Conservation (phyloP, 1,140 invertebrate genomes). For the Drosophila bipectinata region DNA sequence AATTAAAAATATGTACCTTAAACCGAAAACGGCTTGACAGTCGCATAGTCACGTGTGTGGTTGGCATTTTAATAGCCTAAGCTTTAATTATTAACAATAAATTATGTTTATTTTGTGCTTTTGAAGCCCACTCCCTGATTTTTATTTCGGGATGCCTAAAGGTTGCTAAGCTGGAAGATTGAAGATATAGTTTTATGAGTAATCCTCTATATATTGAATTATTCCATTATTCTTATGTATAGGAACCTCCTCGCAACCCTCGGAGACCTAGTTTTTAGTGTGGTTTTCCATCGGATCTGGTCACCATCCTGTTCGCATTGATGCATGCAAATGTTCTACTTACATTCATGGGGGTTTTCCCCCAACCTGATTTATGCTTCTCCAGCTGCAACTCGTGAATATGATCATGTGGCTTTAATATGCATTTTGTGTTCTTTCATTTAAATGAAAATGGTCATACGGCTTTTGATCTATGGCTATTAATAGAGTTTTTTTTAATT, state of each 20-base stretch:
- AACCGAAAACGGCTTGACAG: conserved; percentile 12
- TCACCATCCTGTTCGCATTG: conserved; percentile 42
- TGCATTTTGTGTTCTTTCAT: no score
- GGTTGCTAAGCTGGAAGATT: conserved; percentile 31
- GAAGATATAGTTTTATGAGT: background rate
- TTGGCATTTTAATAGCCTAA: conserved; percentile 54
- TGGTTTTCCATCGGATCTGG: conserved; percentile 25
- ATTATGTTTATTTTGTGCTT: conserved; percentile 64
- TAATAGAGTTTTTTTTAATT: no score
- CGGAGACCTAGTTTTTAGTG: conserved; percentile 1
- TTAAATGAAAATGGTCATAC: no score
- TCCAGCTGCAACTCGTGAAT: background rate
- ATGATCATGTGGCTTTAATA: no score
- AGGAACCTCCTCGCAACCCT: no score
- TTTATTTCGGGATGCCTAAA: conserved; percentile 32
- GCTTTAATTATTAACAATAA: conserved; percentile 61
- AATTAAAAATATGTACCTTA: background rate
- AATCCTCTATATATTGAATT: no score
- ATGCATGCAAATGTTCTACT: conserved; percentile 33
- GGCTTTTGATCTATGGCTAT: no score
- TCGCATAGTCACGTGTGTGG: conserved; percentile 52
- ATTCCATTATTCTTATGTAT: no score
- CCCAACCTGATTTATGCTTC: conserved; percentile 6
- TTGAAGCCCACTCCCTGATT: conserved; percentile 13
- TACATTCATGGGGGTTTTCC: conserved; percentile 10